phyloP scores from a whole-genome alignment of 2,113 vertebrate genomes.

The Oreocharis arfaki region DNA sequence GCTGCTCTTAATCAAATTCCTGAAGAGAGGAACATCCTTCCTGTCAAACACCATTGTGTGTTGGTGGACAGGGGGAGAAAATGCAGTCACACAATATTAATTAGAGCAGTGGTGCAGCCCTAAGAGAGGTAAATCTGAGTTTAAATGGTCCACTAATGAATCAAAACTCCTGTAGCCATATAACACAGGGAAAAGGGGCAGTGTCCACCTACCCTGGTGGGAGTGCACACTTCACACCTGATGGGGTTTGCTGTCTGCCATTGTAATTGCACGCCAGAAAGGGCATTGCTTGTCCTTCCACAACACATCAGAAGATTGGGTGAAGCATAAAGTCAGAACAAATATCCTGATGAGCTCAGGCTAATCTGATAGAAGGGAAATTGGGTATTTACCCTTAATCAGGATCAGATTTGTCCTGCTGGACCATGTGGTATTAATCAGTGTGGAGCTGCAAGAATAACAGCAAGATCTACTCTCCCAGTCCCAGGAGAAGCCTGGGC shows the following conservation, averaged over 20 bases:
- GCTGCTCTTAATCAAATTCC: neutral
- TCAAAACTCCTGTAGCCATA: neutral
- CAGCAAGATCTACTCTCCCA: neutral
- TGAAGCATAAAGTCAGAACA: neutral
- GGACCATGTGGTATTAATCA: neutral
- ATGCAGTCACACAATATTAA: accelerated
- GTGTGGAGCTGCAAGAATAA: neutral
- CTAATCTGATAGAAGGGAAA: neutral
- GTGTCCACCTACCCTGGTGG: neutral
- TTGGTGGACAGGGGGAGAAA: neutral
- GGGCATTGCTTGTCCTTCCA: neutral
- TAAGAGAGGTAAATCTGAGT: neutral
- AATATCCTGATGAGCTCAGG: neutral
- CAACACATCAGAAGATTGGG: neutral
- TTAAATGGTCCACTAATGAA: neutral
- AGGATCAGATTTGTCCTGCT: neutral
- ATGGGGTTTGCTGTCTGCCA: neutral
- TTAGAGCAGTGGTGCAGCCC: neutral
- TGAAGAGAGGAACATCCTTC: neutral
- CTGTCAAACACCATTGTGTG: neutral
- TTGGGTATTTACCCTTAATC: neutral
- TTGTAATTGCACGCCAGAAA: neutral
- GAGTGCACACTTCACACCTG: neutral
- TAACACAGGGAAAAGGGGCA: neutral
- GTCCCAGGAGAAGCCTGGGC: neutral